phyloP scores from a whole-genome alignment of 1,140 invertebrate species.

The Apocrypta bakeri region DNA sequence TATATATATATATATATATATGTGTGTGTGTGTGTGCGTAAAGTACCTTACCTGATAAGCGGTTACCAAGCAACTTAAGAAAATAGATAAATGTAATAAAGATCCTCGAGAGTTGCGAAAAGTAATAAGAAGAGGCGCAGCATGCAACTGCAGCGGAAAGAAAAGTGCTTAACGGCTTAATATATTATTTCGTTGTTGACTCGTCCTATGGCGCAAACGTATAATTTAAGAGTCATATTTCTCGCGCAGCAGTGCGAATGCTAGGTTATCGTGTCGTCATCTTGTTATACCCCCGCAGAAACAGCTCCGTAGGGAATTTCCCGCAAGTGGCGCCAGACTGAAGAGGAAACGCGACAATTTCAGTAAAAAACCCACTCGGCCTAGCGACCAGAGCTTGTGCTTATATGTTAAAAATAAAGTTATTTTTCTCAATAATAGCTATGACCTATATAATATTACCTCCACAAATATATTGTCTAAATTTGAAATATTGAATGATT shows the following conservation, averaged over 20 bases:
- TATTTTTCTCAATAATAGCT: too few relatives aligned
- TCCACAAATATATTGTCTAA: too few relatives aligned
- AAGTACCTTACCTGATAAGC: too few relatives aligned
- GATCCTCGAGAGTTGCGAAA: conserved; percentile 9
- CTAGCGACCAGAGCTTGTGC: background rate
- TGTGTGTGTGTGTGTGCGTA: too few relatives aligned
- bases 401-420: too few relatives aligned
- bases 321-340: background rate
- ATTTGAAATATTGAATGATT: too few relatives aligned
- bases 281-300: conserved; percentile 9
- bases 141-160: background rate
- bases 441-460: too few relatives aligned
- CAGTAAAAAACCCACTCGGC: background rate
- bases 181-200: conserved; percentile 29
- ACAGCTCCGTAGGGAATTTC: conserved; percentile 34
- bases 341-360: background rate
- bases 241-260: conserved; percentile 24
- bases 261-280: conserved; percentile 50
- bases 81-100: conserved; percentile 4
- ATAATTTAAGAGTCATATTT: conserved; percentile 53
- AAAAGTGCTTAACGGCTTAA: background rate
- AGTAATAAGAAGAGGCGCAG: background rate
- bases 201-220: conserved; percentile 41
- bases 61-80: too few relatives aligned
- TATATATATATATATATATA: too few relatives aligned